Evolutionary conservation across 2,113 vertebrate species (phyloP).

Genomic region (Leptocoma aspasia): DNA sequence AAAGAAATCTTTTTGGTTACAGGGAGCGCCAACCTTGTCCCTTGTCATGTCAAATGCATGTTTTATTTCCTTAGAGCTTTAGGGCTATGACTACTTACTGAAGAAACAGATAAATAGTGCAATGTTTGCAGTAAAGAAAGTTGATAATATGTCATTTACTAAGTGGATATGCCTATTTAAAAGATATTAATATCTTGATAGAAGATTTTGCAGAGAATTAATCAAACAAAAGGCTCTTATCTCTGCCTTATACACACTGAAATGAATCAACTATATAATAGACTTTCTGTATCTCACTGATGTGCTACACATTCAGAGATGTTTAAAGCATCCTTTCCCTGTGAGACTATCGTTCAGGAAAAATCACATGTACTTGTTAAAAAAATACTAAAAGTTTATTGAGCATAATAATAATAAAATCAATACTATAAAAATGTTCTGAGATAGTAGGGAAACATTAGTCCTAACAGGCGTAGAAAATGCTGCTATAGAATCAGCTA

Average conservation of each 20-base stretch:
- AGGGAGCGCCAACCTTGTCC: background rate
- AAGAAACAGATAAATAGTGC: background rate
- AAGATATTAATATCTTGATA: conserved; percentile 8
- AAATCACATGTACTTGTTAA: conserved; percentile 24
- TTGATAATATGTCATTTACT: conserved; percentile 19
- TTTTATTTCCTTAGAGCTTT: background rate
- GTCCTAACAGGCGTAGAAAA: conserved; percentile 1
- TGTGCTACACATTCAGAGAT: background rate
- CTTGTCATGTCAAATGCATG: background rate
- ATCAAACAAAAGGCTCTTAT: conserved; percentile 1
- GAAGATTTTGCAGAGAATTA: background rate
- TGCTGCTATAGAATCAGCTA: background rate
- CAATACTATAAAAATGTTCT: conserved; percentile 37
- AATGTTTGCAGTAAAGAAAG: background rate
- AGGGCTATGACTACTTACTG: background rate
- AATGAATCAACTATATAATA: background rate
- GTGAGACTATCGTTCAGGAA: background rate
- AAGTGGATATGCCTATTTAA: background rate
- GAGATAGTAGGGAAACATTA: background rate
- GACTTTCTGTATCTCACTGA: background rate
- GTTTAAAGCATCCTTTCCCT: background rate
- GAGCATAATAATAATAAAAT: conserved; percentile 57
- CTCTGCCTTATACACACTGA: background rate
- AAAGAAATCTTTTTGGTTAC: background rate
- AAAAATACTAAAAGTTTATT: conserved; percentile 34